Evolutionary conservation across 1,140 invertebrate species (phyloP).

Genomic region (Mesaphorura yosii): DNA sequence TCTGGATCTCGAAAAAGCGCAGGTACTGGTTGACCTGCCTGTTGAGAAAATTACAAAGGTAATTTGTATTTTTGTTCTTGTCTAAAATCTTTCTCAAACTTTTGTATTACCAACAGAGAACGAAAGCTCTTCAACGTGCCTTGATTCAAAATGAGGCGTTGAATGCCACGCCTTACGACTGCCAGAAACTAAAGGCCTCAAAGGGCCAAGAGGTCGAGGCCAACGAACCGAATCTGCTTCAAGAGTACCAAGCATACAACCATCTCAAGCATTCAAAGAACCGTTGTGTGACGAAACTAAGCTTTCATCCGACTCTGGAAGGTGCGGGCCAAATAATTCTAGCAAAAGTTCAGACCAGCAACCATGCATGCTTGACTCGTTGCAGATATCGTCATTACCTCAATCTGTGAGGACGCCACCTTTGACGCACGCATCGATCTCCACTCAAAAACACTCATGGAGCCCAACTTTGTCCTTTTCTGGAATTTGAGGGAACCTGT

Average conservation of each 20-base stretch:
- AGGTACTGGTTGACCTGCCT: constrained; percentile 4
- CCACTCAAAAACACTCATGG: constrained; percentile 38
- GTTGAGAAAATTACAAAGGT: background rate
- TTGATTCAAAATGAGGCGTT: constrained; percentile 30
- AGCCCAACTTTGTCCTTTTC: constrained; percentile 39
- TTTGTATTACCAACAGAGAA: background rate
- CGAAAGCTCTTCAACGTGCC: background rate
- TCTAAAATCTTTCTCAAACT: background rate
- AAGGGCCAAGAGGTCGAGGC: constrained; percentile 24
- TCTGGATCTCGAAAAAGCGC: constrained; percentile 3
- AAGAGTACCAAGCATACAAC: constrained; percentile 42
- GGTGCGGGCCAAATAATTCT: constrained; percentile 25
- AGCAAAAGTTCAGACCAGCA: too few relatives aligned
- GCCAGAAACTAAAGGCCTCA: constrained; percentile 13
- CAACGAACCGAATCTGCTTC: constrained; percentile 1
- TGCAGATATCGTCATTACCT: constrained; percentile 38
- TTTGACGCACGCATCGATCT: constrained; percentile 41
- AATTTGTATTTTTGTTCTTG: background rate
- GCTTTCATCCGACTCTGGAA: constrained; percentile 40
- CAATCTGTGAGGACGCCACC: constrained; percentile 36
- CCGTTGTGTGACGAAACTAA: constrained; percentile 39
- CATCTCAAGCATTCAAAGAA: constrained; percentile 41
- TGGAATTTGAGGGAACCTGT: constrained; percentile 43
- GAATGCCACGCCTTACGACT: constrained; percentile 21
- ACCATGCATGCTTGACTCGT: too few relatives aligned